Evolutionary conservation across 1,140 invertebrate genomes (phyloP), one percentile per base, ranked within the genome.

Genomic region (Linepithema humile): DNA sequence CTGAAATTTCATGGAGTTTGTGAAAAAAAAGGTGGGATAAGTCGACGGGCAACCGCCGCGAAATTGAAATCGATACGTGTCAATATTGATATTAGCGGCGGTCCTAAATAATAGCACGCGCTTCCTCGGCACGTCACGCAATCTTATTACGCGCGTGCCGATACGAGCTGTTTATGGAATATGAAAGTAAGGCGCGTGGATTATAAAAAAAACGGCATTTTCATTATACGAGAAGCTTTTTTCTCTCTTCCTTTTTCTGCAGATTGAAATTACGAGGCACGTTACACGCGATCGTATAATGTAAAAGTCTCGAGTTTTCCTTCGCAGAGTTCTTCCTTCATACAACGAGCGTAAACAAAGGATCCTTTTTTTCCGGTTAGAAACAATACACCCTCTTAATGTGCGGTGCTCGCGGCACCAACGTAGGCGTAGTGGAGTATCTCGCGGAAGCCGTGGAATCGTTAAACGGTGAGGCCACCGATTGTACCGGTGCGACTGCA

Each of bases 301-400:
- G 32, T 40, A 38, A 57, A 57, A 57, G 35, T 26, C 17, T 2
- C 10, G 7, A 75, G 26, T 40, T 43, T 59, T 6, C 50, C 32
- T 65, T 55, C 43, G 20, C 20, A 3, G 10, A 17, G 5, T 6
- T 9, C 17, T 23, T 23, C n/a, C 2, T 17, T 23, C 20, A 1
- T n/a, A n/a, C 10, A 12, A 15, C 10, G 20, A 20, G n/a, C 23
- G 3, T 10, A 23, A 55, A 57, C 12, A 48, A 59, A 60, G 35
- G 57, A 53, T 70, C 32, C 43, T 45, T 2, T 45, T 40, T 91
- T 74, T 83, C 77, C 23, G 55, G 17, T 70, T 43, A 97, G 96
- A 96, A 97, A 95, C 95, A 96, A 75, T 95, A 96, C 86, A 96
- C 95, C 0, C 92, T 97, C 29, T 89, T 97, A 69, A 97, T 97